Conservation (phyloP, 1,140 invertebrate species). For the Drosophila subobscura region DNA sequence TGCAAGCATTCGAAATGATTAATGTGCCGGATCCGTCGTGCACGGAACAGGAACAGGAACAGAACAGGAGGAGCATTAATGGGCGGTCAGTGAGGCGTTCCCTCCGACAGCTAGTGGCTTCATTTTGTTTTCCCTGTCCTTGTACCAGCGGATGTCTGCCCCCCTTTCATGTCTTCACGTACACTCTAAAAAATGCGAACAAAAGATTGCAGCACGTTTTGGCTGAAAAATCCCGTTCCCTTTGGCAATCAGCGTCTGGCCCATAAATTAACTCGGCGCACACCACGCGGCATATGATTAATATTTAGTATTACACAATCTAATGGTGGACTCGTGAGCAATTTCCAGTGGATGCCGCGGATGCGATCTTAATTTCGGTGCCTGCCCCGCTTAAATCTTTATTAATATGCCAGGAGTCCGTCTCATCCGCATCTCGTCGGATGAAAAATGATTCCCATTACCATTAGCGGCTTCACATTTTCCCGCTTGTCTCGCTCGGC, state of each 20-base stretch:
- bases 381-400: conserved; percentile 69
- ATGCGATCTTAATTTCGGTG: conserved; percentile 66
- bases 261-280: conserved; percentile 65
- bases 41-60: conserved; percentile 11
- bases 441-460: conserved; percentile 59
- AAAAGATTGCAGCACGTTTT: conserved; percentile 63
- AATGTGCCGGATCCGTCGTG: conserved; percentile 51
- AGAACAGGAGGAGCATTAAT: conserved; percentile 60
- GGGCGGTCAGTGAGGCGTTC: conserved; percentile 68
- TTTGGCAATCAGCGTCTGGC: conserved; percentile 52
- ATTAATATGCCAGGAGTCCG: conserved; percentile 72
- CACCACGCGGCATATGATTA: conserved; percentile 69
- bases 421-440: conserved; percentile 29
- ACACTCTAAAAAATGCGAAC: conserved; percentile 36
- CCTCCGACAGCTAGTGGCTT: conserved; percentile 45
- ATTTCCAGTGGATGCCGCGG: conserved; percentile 58
- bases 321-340: conserved; percentile 70
- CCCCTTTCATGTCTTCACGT: conserved; percentile 20
- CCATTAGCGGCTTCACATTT: conserved; percentile 74
- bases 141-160: neutral
- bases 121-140: conserved; percentile 55
- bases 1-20: conserved; percentile 74
- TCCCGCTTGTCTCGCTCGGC: conserved; percentile 33
- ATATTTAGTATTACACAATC: conserved; percentile 74
- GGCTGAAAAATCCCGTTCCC: conserved; percentile 44